Base-by-base conservation (phyloP, 2,888 invertebrate genomes). In the Himalopsyche anomala region DNA sequence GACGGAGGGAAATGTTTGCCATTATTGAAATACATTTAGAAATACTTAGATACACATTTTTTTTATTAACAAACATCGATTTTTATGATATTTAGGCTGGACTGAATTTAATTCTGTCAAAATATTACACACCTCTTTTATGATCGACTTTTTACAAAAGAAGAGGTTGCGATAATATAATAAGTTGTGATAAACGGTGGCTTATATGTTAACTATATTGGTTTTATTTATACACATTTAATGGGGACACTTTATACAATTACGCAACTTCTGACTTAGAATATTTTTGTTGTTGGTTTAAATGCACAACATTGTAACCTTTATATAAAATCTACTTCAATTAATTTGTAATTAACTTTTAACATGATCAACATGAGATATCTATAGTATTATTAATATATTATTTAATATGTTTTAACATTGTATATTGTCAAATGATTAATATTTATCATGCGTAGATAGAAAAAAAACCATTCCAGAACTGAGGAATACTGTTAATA, bases 311-410 rank as follows among this genome's bases (percentile, higher is more conserved):
- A 17, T 42, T 19, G 17, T 80, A 80, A 80, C 80, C 42, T 80
- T 51, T 42, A 42, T 80, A 80, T 80, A 80, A 80, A 80, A 80
- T 80, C 80, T 80, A 80, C 80, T 80, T 80, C 42, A 42, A 80
- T 51, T 45, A 80, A 45, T 38, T 42, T 51, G 51, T 45, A 11
- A 51, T 80, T 80, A 80, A 80, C 80, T 80, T 80, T 80, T 51
- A 80, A 80, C 80, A 80, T 80, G 80, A 80, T 80, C 80, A 80
- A 80, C 80, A 80, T 80, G 80, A 80, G 80, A 80, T 80, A 80
- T 51, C 51, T 80, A 45, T 80, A 51, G 45, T 80, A 42, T 74
- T 74, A 74, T 45, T 51, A 80, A 80, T 80, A 80, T 80, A 74
- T 74, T 74, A 74, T 74, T 80, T 80, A 28, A 45, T 80, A 80